A percentile compares a stretch with the other conserved stretches of the same genome.
Conservation (phyloP, 2,113 vertebrate species). For the Sterrhoptilus dennistouni region DNA sequence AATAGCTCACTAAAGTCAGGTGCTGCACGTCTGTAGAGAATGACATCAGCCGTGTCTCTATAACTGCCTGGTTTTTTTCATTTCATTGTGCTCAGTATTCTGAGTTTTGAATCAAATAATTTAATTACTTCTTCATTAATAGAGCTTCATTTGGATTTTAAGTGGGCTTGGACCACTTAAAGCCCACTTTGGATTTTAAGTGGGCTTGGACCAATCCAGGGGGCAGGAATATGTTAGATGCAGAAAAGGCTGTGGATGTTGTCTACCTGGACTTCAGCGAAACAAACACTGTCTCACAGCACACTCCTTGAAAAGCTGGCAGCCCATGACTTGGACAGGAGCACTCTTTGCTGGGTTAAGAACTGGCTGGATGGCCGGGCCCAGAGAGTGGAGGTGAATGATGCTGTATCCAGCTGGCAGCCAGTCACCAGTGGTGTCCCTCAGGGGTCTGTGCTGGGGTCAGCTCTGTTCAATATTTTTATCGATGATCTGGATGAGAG, state of each 20-base stretch:
- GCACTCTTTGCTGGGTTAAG: not conserved
- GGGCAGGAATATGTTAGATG: not conserved
- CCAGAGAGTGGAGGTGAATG: rapidly evolving
- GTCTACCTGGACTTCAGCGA: not conserved
- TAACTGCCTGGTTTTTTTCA: not conserved
- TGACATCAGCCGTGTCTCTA: not conserved
- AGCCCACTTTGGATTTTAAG: too few relatives aligned
- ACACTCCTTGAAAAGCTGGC: not conserved
- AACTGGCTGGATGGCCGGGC: rapidly evolving
- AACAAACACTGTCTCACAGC: not conserved
- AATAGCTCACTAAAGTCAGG: not conserved
- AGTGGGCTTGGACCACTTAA: too few relatives aligned
- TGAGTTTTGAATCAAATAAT: not conserved
- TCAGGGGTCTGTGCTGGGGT: not conserved
- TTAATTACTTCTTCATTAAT: not conserved
- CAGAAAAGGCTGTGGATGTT: not conserved
- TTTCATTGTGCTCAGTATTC: not conserved
- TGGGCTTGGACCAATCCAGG: not conserved
- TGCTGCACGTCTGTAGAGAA: not conserved
- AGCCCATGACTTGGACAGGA: not conserved
- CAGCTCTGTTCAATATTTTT: not conserved
- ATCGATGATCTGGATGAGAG: not conserved
- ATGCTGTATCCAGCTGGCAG: not conserved
- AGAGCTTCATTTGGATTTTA: not conserved
- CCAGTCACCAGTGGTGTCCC: not conserved